Conservation (phyloP, 2,888 invertebrate genomes). For the Scaptomyza tumidula region DNA sequence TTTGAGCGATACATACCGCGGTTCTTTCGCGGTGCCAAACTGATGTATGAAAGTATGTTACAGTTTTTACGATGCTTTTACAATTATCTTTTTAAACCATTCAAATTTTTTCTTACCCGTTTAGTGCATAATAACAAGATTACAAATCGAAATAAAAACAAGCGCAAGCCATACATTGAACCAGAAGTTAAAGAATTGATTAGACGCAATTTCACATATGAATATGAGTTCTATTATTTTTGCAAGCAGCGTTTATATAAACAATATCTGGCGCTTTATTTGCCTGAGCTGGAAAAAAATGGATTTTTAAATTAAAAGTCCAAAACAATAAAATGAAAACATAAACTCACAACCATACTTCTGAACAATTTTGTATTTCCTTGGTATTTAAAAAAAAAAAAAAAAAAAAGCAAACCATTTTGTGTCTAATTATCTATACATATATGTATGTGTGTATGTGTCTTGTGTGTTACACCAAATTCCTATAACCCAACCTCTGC, state of each 20-base stretch:
- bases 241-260: slow-evolving; percentile 92
- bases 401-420: slow-evolving; percentile 16
- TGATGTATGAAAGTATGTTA: slow-evolving; percentile 72
- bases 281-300: slow-evolving; percentile 59
- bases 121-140: slow-evolving; percentile 65
- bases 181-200: slow-evolving; percentile 86
- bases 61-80: not conserved
- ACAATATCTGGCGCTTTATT: slow-evolving; percentile 88
- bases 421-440: slow-evolving; percentile 46
- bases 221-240: slow-evolving; percentile 95
- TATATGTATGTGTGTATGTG: slow-evolving; percentile 59
- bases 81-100: not conserved
- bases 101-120: not conserved
- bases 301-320: slow-evolving; percentile 55
- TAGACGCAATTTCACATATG: slow-evolving; percentile 92
- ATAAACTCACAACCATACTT: not conserved
- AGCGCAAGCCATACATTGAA: slow-evolving; percentile 88
- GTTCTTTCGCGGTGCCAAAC: slow-evolving; percentile 90
- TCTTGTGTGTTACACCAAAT: slow-evolving; percentile 5
- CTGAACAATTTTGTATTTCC: not conserved
- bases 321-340: not conserved
- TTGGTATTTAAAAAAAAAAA: not conserved
- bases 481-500: slow-evolving; percentile 19
- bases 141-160: slow-evolving; percentile 89
- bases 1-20: slow-evolving; percentile 92